Evolutionary conservation across 2,797 vertebrate species (phyloP).

Genomic region (Scleropages formosus): DNA sequence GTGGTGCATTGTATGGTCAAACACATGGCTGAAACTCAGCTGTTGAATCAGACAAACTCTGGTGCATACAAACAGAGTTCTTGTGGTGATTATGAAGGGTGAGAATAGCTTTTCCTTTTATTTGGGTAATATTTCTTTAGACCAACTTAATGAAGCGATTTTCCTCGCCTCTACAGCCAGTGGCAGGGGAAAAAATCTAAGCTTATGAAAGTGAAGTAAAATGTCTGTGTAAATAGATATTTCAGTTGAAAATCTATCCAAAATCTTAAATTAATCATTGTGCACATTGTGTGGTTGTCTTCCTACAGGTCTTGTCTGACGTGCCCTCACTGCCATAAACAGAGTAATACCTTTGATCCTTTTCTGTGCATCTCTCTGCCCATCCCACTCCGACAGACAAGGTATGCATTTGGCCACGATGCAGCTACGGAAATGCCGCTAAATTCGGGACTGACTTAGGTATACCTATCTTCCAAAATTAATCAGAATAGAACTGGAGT

Average conservation of each 20-base stretch:
- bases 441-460: no score
- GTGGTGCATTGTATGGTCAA: no score
- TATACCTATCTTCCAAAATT: no score
- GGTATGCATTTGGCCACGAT: conserved; percentile 64
- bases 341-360: conserved; percentile 96
- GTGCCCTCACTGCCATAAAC: conserved; percentile 91
- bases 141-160: neutral
- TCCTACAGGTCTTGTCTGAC: conserved; percentile 86
- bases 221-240: neutral
- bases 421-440: neutral
- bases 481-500: no score
- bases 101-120: neutral
- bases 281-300: neutral
- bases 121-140: neutral
- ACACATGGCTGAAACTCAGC: neutral
- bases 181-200: neutral
- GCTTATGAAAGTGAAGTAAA: neutral
- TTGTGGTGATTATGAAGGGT: neutral
- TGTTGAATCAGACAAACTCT: neutral
- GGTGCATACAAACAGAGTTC: no score
- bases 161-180: neutral
- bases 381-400: conserved; percentile 89
- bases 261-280: neutral
- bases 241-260: neutral
- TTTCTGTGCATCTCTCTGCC: conserved; percentile 94